phyloP scores from a whole-genome alignment of 2,797 vertebrate genomes.

The Botia kubotai region DNA sequence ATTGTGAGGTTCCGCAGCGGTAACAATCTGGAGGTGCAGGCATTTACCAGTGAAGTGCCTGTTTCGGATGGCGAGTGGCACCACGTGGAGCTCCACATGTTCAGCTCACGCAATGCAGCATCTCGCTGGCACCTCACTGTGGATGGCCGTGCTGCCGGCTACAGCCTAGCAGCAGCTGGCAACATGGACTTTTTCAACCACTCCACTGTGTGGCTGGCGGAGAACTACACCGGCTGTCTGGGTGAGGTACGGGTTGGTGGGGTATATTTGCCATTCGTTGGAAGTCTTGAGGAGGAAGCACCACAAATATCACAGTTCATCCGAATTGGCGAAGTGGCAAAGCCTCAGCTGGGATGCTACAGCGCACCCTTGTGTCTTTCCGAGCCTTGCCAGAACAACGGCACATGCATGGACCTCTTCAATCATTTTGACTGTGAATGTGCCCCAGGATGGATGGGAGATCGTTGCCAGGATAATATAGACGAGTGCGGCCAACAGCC shows the following conservation, averaged over 20 bases:
- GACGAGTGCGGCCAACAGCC: slow-evolving; percentile 85
- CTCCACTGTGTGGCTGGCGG: slow-evolving; percentile 77
- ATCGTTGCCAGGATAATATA: slow-evolving; percentile 77
- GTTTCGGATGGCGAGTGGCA: slow-evolving; percentile 91
- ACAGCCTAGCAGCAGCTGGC: slow-evolving; percentile 72
- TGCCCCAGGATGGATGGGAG: slow-evolving; percentile 83
- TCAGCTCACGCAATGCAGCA: slow-evolving; percentile 59
- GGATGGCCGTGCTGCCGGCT: slow-evolving; percentile 70
- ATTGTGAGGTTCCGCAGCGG: slow-evolving; percentile 80
- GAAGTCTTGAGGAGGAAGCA: slow-evolving; percentile 34
- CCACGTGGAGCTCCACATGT: slow-evolving; percentile 78
- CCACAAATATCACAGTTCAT: slow-evolving; percentile 77
- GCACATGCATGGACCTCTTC: slow-evolving; percentile 87
- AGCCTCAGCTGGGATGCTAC: slow-evolving; percentile 78
- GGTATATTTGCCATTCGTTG: slow-evolving; percentile 83
- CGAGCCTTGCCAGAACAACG: slow-evolving; percentile 83
- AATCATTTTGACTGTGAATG: slow-evolving; percentile 86
- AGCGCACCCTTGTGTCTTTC: slow-evolving; percentile 81
- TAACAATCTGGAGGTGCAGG: slow-evolving; percentile 74
- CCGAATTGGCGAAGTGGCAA: slow-evolving; percentile 35
- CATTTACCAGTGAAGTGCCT: slow-evolving; percentile 69
- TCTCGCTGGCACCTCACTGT: slow-evolving; percentile 84
- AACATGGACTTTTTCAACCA: slow-evolving; percentile 85
- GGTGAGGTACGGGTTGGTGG: slow-evolving; percentile 86
- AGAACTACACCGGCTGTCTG: slow-evolving; percentile 91